phyloP scores from a whole-genome alignment of 1,140 invertebrate species.

The Laupala kohalensis region DNA sequence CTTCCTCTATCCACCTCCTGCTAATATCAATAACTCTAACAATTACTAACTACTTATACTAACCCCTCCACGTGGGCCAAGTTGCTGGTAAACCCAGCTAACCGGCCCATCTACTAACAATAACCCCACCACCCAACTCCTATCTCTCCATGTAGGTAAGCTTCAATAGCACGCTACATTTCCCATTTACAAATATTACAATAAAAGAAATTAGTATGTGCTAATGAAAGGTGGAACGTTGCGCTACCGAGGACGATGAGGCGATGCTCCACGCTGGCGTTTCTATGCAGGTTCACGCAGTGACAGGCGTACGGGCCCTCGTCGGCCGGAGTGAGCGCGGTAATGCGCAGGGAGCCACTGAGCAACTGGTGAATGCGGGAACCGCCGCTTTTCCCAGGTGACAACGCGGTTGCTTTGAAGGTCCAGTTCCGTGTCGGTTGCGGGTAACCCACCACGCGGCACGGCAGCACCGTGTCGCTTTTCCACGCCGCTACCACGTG shows the following conservation, averaged over 20 bases:
- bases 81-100: too few relatives aligned
- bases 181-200: too few relatives aligned
- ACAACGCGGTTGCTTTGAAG: not conserved
- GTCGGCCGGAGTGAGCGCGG: slow-evolving; percentile 23
- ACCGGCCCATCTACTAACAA: too few relatives aligned
- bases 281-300: slow-evolving; percentile 29
- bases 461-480: slow-evolving; percentile 21
- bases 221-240: not conserved
- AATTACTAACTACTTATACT: too few relatives aligned
- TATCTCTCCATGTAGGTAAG: too few relatives aligned
- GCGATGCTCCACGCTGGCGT: slow-evolving; percentile 28
- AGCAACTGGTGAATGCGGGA: not conserved
- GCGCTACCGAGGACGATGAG: slow-evolving; percentile 31
- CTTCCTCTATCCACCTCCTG: too few relatives aligned
- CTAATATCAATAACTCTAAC: too few relatives aligned
- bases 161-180: too few relatives aligned
- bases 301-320: slow-evolving; percentile 34
- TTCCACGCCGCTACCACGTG: slow-evolving; percentile 20
- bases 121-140: too few relatives aligned
- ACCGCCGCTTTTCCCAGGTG: not conserved
- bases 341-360: slow-evolving; percentile 11
- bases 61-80: too few relatives aligned
- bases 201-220: too few relatives aligned
- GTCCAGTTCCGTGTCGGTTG: slow-evolving; percentile 18
- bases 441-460: slow-evolving; percentile 23